Evolutionary conservation across 2,113 vertebrate genomes (phyloP).

Genomic region (Dasypus novemcinctus): DNA sequence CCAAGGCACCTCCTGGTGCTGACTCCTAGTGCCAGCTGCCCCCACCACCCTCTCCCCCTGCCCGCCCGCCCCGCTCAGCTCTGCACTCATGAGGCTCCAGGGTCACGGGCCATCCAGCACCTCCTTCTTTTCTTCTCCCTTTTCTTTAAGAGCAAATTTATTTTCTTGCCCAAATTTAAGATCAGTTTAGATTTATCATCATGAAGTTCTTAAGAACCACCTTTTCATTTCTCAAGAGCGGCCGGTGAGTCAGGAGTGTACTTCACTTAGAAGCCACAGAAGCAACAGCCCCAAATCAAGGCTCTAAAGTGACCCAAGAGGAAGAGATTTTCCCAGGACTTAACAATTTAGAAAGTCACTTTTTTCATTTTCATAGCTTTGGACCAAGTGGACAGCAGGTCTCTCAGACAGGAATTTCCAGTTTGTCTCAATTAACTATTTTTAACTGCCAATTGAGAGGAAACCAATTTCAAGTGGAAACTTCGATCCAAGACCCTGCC

Average conservation of each 20-base stretch:
- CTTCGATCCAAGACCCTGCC: neutral
- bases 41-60: neutral
- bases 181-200: neutral
- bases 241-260: rapidly evolving
- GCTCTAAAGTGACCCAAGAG: neutral
- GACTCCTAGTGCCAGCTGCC: neutral
- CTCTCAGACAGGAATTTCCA: neutral
- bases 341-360: neutral
- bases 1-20: neutral
- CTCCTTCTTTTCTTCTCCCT: neutral
- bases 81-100: neutral
- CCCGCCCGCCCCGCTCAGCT: too few relatives aligned
- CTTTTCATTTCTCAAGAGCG: neutral
- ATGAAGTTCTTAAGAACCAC: neutral
- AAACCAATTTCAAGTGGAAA: neutral
- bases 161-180: neutral
- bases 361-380: neutral
- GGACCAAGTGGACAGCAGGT: neutral
- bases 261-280: neutral
- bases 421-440: neutral
- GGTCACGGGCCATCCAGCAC: neutral
- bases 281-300: neutral
- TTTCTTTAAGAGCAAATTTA: neutral
- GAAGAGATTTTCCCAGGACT: neutral
- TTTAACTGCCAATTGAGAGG: neutral